A percentile compares a stretch with the other conserved stretches of the same genome.
Conservation (phyloP, 2,113 vertebrate genomes). For the Chloroceryle aenea region DNA sequence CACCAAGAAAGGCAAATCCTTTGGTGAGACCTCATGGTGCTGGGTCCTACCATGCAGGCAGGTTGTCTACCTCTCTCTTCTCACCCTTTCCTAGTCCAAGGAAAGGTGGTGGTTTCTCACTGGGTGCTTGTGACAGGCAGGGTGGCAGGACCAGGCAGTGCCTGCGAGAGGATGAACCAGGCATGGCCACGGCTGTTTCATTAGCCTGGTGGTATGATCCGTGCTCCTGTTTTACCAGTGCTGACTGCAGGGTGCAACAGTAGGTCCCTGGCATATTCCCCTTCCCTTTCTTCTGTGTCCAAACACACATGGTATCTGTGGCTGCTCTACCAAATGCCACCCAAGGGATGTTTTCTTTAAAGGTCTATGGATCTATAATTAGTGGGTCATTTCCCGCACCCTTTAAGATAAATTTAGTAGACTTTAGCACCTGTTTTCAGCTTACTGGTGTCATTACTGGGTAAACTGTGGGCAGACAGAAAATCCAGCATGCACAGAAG, state of each 20-base stretch:
- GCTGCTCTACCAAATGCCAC: constrained; percentile 59
- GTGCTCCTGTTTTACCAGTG: fast-evolving
- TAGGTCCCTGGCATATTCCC: not conserved
- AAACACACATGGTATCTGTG: constrained; percentile 16
- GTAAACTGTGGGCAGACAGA: not conserved
- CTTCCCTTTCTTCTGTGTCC: not conserved
- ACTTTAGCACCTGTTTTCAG: constrained; percentile 78
- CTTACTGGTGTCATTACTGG: constrained; percentile 77
- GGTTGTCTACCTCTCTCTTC: not conserved
- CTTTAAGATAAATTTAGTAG: constrained; percentile 81
- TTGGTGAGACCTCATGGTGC: not conserved
- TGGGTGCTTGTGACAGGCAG: fast-evolving
- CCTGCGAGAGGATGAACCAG: fast-evolving
- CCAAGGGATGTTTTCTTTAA: constrained; percentile 72
- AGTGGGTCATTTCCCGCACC: constrained; percentile 72
- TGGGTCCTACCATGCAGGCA: not conserved
- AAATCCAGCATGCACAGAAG: not conserved
- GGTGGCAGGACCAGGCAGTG: not conserved
- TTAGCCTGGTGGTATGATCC: not conserved
- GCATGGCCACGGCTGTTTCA: fast-evolving
- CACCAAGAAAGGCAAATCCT: not conserved
- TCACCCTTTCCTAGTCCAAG: not conserved
- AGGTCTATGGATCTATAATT: constrained; percentile 71
- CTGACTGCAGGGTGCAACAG: not conserved
- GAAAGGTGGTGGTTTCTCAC: not conserved